phyloP scores from a whole-genome alignment of 2,113 vertebrate species.

The Pimephales promelas region DNA sequence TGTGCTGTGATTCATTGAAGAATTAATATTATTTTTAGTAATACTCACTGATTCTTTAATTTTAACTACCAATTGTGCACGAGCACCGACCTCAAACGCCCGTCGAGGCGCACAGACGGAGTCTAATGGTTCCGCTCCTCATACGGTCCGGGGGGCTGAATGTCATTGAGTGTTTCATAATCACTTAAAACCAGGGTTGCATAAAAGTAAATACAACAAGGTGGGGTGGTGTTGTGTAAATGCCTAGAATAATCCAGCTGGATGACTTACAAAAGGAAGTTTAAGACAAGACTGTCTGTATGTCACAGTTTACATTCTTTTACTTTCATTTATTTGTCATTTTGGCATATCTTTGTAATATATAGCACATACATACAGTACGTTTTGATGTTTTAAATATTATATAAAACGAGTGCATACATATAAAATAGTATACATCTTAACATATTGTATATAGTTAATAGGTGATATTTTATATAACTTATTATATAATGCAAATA shows the following conservation, averaged over 20 bases:
- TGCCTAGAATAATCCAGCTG: constrained; percentile 6
- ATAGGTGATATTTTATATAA: background rate
- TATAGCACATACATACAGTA: too few relatives aligned
- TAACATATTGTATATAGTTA: background rate
- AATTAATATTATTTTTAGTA: background rate
- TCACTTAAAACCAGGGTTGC: background rate
- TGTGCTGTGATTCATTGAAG: constrained; percentile 33
- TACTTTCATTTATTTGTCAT: background rate
- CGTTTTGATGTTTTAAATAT: background rate
- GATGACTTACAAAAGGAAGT: constrained; percentile 19
- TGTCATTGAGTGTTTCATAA: constrained; percentile 36
- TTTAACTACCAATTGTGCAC: constrained; percentile 65
- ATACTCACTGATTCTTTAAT: constrained; percentile 61
- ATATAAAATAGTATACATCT: background rate
- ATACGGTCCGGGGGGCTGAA: constrained; percentile 12
- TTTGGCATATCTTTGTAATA: background rate
- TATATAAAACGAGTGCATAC: too few relatives aligned
- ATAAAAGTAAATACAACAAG: constrained; percentile 14
- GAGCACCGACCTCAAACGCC: constrained; percentile 65
- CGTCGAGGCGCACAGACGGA: constrained; percentile 50
- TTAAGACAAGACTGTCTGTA: background rate
- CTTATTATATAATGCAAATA: background rate
- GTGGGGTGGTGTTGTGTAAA: constrained; percentile 22
- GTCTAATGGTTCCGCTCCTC: constrained; percentile 56
- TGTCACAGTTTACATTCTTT: background rate